phyloP scores from a whole-genome alignment of 2,888 invertebrate species.

The Drosophila dives region DNA sequence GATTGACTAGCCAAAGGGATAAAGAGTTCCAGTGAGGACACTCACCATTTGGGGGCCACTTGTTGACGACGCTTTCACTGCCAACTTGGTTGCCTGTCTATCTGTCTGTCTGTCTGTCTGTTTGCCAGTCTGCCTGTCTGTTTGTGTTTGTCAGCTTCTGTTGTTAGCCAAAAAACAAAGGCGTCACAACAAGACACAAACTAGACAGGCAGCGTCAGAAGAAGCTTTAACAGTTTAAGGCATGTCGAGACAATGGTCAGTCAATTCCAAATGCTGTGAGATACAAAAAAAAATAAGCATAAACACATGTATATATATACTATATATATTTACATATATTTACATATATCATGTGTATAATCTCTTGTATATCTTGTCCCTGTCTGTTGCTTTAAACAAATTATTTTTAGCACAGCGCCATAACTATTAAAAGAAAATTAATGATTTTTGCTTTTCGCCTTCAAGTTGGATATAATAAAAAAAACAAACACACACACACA shows the following conservation, averaged over 20 bases:
- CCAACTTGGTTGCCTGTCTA: conserved; percentile 12
- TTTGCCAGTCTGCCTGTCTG: conserved; percentile 27
- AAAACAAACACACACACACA: conserved; percentile 1
- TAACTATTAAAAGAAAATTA: conserved; percentile 71
- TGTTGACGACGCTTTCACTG: conserved; percentile 43
- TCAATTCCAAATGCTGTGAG: conserved; percentile 18
- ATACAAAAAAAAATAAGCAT: conserved; percentile 8
- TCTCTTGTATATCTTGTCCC: conserved; percentile 16
- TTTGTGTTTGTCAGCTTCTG: conserved; percentile 45
- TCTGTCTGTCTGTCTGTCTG: conserved; percentile 12
- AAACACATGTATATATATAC: not conserved
- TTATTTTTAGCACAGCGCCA: conserved; percentile 67
- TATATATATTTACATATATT: not conserved
- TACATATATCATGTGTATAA: not conserved
- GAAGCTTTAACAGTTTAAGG: conserved; percentile 15
- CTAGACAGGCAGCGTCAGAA: conserved; percentile 55
- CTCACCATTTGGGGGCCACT: conserved; percentile 54
- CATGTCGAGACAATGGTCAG: conserved; percentile 27
- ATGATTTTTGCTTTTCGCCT: conserved; percentile 63
- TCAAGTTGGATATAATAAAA: conserved; percentile 52
- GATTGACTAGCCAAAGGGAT: conserved; percentile 70
- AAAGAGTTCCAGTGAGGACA: conserved; percentile 39
- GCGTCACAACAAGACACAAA: conserved; percentile 70
- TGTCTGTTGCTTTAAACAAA: conserved; percentile 66
- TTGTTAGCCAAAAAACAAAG: conserved; percentile 72